Conservation (phyloP, 2,888 invertebrate genomes). For the Petrolisthes manimaculis region DNA sequence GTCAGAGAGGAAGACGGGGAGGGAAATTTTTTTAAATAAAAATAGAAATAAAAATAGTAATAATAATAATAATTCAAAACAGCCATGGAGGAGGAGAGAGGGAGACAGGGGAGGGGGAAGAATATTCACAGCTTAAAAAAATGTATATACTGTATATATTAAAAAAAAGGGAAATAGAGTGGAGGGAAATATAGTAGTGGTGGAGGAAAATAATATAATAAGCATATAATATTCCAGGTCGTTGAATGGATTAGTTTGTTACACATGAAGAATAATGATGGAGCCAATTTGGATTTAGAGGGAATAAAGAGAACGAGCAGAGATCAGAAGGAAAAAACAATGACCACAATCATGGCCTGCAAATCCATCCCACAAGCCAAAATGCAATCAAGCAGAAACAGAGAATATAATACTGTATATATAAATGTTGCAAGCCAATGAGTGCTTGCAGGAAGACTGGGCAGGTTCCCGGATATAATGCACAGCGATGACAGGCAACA, state of each 20-base stretch:
- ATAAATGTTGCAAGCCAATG: too few relatives aligned
- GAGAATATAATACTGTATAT: background rate
- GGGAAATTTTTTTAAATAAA: background rate
- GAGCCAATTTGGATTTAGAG: background rate
- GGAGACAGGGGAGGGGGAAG: background rate
- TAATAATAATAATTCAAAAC: background rate
- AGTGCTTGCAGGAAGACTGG: too few relatives aligned
- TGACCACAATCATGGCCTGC: too few relatives aligned
- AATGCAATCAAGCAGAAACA: background rate
- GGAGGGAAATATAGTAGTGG: constrained; percentile 7
- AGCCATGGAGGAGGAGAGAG: background rate
- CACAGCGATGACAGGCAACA: background rate
- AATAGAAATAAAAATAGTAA: background rate
- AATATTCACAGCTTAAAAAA: background rate
- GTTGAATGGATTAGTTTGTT: too few relatives aligned
- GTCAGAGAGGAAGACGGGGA: background rate
- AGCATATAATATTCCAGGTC: too few relatives aligned
- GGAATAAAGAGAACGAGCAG: background rate
- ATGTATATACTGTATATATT: background rate
- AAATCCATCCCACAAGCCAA: background rate
- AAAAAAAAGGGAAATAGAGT: background rate
- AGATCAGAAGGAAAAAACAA: background rate
- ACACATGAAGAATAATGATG: background rate
- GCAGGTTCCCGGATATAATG: too few relatives aligned
- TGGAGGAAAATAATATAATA: background rate